A percentile compares a stretch with the other conserved stretches of the same genome.
Evolutionary conservation across 2,113 vertebrate species (phyloP).

Genomic region (Tachuris rubrigastra): DNA sequence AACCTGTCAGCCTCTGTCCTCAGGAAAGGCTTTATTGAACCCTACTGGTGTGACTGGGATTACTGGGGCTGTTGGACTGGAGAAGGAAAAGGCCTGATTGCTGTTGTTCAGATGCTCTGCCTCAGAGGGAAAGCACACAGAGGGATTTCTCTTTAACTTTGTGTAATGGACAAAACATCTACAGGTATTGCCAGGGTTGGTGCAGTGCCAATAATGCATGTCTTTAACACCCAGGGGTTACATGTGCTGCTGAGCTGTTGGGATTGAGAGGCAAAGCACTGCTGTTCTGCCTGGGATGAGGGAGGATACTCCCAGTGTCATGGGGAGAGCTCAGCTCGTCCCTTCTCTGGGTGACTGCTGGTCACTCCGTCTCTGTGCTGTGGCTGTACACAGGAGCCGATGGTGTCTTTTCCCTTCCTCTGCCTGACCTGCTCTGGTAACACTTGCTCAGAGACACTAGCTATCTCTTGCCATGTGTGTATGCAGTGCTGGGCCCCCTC

Average conservation of each 20-base stretch:
- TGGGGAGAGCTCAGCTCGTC: not conserved
- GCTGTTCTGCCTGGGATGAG: not conserved
- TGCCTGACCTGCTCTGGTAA: not conserved
- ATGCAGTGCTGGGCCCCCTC: not conserved
- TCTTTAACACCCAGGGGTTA: not conserved
- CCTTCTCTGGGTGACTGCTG: not conserved
- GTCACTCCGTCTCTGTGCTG: accelerated
- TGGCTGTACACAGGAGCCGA: accelerated
- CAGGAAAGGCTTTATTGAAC: not conserved
- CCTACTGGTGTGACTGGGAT: not conserved
- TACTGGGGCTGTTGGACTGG: not conserved
- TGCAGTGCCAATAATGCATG: not conserved
- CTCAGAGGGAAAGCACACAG: not conserved
- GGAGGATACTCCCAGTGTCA: not conserved
- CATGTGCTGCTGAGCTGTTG: not conserved
- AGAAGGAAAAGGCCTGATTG: not conserved
- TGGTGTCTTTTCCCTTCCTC: accelerated
- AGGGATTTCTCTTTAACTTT: not conserved
- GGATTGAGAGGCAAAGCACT: not conserved
- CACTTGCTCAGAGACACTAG: not conserved
- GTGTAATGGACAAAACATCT: not conserved
- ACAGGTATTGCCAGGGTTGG: not conserved
- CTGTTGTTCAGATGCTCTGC: not conserved
- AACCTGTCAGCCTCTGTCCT: not conserved
- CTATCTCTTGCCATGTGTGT: not conserved